Conservation (phyloP, 2,797 vertebrate genomes). For the Heliangelus exortis region DNA sequence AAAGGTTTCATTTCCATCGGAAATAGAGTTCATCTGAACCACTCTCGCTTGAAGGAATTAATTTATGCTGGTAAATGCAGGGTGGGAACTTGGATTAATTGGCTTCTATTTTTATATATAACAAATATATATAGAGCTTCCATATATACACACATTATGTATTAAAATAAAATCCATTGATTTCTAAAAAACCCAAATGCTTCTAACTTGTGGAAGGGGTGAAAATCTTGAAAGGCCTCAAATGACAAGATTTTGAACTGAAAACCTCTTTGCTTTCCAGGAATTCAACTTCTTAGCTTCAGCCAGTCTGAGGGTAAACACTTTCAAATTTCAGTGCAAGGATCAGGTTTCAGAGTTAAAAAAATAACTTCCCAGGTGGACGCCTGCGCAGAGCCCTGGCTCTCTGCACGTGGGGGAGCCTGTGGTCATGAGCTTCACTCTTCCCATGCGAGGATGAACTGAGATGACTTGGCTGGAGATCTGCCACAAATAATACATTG, state of each 20-base stretch:
- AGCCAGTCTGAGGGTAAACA: neutral
- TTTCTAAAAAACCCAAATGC: neutral
- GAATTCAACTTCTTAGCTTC: neutral
- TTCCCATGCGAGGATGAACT: neutral
- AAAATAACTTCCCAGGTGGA: neutral
- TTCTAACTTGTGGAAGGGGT: neutral
- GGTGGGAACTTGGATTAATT: neutral
- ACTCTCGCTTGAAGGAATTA: neutral
- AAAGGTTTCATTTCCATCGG: neutral
- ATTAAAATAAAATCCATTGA: neutral
- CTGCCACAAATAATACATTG: neutral
- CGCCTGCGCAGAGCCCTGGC: neutral
- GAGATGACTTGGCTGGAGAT: neutral
- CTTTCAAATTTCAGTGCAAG: neutral
- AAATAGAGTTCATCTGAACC: neutral
- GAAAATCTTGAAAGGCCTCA: neutral
- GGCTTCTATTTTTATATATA: neutral
- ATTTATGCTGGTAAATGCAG: neutral
- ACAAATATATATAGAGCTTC: too few relatives aligned
- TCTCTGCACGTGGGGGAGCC: neutral
- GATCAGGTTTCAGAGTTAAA: slow-evolving; percentile 3
- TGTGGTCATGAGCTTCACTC: neutral
- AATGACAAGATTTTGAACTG: neutral
- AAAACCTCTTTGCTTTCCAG: slow-evolving; percentile 47
- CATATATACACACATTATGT: too few relatives aligned